Evolutionary conservation across 1,140 invertebrate species (phyloP), one percentile per base, ranked within the genome.

Genomic region (Drosophila serrata): DNA sequence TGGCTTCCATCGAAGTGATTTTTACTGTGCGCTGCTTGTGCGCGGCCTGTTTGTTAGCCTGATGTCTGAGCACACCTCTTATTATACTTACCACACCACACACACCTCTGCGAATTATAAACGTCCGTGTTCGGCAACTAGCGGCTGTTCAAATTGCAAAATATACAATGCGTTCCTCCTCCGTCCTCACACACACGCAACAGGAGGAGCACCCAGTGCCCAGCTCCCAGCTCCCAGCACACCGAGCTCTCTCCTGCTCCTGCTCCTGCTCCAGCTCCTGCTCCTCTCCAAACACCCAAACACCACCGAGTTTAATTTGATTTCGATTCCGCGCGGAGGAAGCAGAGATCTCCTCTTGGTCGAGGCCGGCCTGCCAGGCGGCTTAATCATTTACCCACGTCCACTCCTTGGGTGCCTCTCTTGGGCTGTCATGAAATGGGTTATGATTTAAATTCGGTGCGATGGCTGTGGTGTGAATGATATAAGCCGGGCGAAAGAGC

Each of bases 1-100:
- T 87, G 84, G 84, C 84, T 87, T 87, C 84, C 84, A 90, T 87
- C 84, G 84, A 87, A 87, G 84, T 87, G 85, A 90, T 90, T 87
- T 73, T 87, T 82, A 81, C 77, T 87, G 72, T 82, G 60, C 76
- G 80, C 70, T 80, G 84, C 85, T 88, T 87, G 84, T 53, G 76
- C 84, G 80, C 76, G 80, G 84, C 59, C 85, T 90, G 84, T 87
- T 88, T 87, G 84, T 87, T 87, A 84, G 85, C 79, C 85, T 84
- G 84, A 82, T 88, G 80, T 80, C 85, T 75, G 85, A 87, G 82
- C 85, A 88, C 84, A 84, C 77, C 85, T 87, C 85, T 87, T 88
- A 88, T 87, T 87, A 84, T 87, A 88, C 79, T 77, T 75, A 79
- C 75, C 62, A 87, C 79, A 68, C 82, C 58, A 75, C 46, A 51